These are phyloP conservation scores for Dicycla oo DNA, from an alignment of 2,888 invertebrate species.

Conservation along the genomic window DNA sequence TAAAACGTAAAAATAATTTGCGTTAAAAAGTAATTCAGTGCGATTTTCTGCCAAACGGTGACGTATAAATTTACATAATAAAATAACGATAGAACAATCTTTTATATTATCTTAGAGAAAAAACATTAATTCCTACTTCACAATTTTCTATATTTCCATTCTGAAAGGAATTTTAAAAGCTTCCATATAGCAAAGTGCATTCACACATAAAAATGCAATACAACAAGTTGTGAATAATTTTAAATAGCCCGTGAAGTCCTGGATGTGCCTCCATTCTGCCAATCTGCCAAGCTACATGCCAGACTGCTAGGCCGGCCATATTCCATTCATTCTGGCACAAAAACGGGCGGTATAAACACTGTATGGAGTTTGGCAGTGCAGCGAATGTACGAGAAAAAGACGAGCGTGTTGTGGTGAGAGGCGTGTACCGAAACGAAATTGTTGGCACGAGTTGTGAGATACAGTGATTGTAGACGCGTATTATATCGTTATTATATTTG, in stretches of 20 bases:
- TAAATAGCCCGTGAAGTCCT: conserved; percentile 69
- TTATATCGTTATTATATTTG: too few species aligned
- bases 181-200: conserved; percentile 25
- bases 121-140: neutral
- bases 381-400: conserved; percentile 74
- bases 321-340: conserved; percentile 73
- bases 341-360: conserved; percentile 62
- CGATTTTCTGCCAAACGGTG: conserved; percentile 34
- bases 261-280: conserved; percentile 39
- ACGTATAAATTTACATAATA: conserved; percentile 40
- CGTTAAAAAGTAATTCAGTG: conserved; percentile 35
- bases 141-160: neutral
- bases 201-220: conserved; percentile 60
- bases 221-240: conserved; percentile 67
- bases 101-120: neutral
- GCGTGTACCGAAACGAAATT: conserved; percentile 49
- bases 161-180: conserved; percentile 5
- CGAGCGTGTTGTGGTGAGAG: conserved; percentile 70
- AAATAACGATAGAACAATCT: conserved; percentile 21
- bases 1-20: conserved; percentile 24
- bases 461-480: neutral
- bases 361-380: conserved; percentile 75
- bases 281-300: conserved; percentile 60
- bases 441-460: conserved; percentile 15
- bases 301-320: conserved; percentile 64